Base-by-base conservation (phyloP, 2,888 invertebrate species). In the Bruchidius siliquastri region DNA sequence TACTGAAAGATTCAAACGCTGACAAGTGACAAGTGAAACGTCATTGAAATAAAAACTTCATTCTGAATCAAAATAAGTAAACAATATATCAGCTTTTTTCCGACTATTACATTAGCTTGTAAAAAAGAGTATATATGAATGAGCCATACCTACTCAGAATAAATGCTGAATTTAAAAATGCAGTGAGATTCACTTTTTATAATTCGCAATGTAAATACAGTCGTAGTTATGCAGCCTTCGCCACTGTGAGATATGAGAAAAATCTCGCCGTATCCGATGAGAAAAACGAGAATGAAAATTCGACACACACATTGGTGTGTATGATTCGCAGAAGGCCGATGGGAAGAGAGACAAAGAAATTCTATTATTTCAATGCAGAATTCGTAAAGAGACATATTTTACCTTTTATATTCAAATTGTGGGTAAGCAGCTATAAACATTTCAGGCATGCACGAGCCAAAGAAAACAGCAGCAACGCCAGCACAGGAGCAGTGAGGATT, bases 401-500 rank as follows among this genome's bases (percentile, higher is more conserved):
- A 77, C 77, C 74, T 76, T 49, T 49, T 77, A 78, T 80, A 81
- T 81, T 81, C 81, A 81, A 81, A 81, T 80, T 79, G 80, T 79
- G 73, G 75, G 77, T 79, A 80, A 81, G 77, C 79, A 81, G 82
- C 80, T 75, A 80, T 82, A 82, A 81, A 82, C 79, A 82, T 82
- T 82, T 82, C 79, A 82, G 81, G 77, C 82, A 81, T 81, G 82
- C 80, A 81, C 79, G 72, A 79, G 76, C 49, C 13, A 49, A 49
- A 49, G 49, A 49, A 30, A 49, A 49, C 49, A 49, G 49, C 49
- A 49, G 49, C 49, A 8, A 49, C 49, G 18, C 49, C 49, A 49
- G 13, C 49, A 49, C 13, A 13, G 49, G 49, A 49, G 49, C 49
- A 49, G 18, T 18, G 49, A 13, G 18, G 49, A 13, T 8, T 4